phyloP scores from a whole-genome alignment of 2,113 vertebrate genomes.

The Desmodus rotundus region DNA sequence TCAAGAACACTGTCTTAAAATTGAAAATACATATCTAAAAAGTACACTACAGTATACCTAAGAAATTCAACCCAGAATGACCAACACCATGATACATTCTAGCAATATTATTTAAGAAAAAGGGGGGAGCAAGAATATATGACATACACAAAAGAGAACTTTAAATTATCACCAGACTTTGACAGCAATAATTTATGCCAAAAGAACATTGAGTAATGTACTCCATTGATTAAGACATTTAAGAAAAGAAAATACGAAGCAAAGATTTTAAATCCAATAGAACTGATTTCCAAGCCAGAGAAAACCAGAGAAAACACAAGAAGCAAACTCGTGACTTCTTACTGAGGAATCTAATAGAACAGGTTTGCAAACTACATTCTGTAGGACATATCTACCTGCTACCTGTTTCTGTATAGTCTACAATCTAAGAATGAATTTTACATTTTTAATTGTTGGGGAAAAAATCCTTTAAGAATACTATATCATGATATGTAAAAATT shows the following conservation, averaged over 20 bases:
- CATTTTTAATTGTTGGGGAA: background rate
- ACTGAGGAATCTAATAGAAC: background rate
- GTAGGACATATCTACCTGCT: background rate
- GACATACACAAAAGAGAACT: background rate
- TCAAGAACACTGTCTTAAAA: slow-evolving; percentile 11
- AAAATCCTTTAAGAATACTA: background rate
- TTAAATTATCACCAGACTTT: background rate
- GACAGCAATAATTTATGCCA: background rate
- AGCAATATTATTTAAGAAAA: background rate
- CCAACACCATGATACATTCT: background rate
- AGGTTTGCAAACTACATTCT: background rate
- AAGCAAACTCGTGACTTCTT: background rate
- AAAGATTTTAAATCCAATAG: background rate
- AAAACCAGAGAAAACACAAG: background rate
- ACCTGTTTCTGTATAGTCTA: background rate
- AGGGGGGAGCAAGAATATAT: background rate
- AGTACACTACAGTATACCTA: background rate
- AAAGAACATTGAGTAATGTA: background rate
- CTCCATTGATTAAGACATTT: background rate
- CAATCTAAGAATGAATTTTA: background rate
- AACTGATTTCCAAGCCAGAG: background rate
- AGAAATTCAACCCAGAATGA: background rate
- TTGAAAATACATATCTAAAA: background rate
- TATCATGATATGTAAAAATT: background rate
- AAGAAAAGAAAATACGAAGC: background rate